Evolutionary conservation across 1,140 invertebrate species (phyloP).

Genomic region (Portunus trituberculatus): DNA sequence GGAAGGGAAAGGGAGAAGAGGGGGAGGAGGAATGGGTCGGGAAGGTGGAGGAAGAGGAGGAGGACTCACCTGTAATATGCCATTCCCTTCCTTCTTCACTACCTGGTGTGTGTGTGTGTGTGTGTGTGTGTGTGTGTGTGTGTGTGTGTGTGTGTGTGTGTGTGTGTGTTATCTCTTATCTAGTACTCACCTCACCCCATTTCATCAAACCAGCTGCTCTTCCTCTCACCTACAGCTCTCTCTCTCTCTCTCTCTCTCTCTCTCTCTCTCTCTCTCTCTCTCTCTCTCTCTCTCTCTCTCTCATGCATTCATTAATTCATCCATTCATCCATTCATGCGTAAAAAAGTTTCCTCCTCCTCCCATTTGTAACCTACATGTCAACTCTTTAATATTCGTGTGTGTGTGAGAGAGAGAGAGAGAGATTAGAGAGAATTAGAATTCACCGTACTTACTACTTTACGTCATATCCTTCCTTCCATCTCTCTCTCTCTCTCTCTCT

Average conservation of each 20-base stretch:
- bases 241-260: background rate
- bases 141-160: conserved; percentile 45
- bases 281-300: background rate
- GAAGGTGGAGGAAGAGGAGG: background rate
- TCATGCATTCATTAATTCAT: conserved; percentile 3
- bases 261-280: background rate
- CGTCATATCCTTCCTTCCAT: too few relatives aligned
- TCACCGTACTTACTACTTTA: too few relatives aligned
- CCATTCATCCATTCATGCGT: background rate
- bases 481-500: background rate
- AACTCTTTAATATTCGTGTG: too few relatives aligned
- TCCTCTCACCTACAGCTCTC: background rate
- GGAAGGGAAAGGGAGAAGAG: background rate
- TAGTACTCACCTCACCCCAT: background rate
- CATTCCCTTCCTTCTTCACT: background rate
- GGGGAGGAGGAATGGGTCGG: background rate
- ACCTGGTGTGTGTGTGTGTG: conserved; percentile 35
- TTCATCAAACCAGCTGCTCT: background rate
- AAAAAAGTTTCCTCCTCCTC: too few relatives aligned
- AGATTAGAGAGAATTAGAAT: too few relatives aligned
- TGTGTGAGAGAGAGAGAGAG: too few relatives aligned
- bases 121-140: conserved; percentile 33
- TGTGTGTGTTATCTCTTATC: background rate
- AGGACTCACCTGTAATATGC: too few relatives aligned
- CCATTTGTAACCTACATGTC: too few relatives aligned